Conservation (phyloP, 1,140 invertebrate genomes). For the Prorops nasuta region DNA sequence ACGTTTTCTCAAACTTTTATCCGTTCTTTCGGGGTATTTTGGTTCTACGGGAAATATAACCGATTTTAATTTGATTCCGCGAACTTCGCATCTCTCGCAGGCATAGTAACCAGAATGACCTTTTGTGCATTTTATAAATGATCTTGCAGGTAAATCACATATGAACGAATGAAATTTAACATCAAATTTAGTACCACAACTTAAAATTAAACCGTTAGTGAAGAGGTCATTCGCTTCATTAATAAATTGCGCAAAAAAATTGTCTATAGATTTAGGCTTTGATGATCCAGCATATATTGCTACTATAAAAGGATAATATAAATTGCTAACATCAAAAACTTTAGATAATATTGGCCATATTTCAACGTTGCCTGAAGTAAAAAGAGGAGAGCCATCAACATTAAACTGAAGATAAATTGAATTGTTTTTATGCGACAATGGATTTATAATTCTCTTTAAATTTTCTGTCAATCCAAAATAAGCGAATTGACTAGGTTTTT, state of each 20-base stretch:
- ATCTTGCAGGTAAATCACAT: constrained; percentile 7
- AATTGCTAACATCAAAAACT: constrained; percentile 2
- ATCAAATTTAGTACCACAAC: not conserved
- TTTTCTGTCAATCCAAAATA: too few species aligned
- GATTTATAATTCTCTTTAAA: too few species aligned
- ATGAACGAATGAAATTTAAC: constrained; percentile 10
- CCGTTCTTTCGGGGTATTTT: not conserved
- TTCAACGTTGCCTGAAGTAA: constrained; percentile 4
- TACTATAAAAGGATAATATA: constrained; percentile 9
- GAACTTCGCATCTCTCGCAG: constrained; percentile 10
- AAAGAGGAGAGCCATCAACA: constrained; percentile 1
- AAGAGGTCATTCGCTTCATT: constrained; percentile 12
- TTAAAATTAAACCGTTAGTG: constrained; percentile 4
- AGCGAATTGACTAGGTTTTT: too few species aligned
- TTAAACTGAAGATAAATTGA: not conserved
- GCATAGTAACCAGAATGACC: constrained; percentile 8
- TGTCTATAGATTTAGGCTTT: constrained; percentile 2
- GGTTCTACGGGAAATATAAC: not conserved
- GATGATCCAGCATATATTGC: constrained; percentile 6
- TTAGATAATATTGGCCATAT: constrained; percentile 14
- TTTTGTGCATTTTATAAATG: constrained; percentile 6
- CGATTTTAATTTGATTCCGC: not conserved
- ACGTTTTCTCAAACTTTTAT: constrained; percentile 5
- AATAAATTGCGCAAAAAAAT: constrained; percentile 13
- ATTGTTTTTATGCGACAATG: not conserved